A percentile compares a stretch with the other conserved stretches of the same genome.
Conservation (phyloP, 2,888 invertebrate species). For the Eupithecia centaureata region DNA sequence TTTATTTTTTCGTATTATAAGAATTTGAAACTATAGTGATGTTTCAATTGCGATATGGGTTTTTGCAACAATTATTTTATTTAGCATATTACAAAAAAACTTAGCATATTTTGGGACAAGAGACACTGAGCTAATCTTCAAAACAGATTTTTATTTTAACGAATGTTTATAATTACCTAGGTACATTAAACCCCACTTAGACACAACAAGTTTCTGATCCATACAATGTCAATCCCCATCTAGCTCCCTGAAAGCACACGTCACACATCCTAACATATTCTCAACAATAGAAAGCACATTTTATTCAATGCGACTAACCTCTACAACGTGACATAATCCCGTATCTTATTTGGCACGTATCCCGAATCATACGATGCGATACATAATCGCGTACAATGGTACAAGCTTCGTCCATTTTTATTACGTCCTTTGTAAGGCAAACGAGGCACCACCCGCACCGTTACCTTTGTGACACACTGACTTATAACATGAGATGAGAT, state of each 20-base stretch:
- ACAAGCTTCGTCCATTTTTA: conserved; percentile 56
- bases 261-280: conserved; percentile 5
- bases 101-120: too few relatives aligned
- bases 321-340: conserved; percentile 19
- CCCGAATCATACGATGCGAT: conserved; percentile 29
- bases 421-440: conserved; percentile 67
- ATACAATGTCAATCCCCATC: neutral
- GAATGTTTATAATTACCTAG: neutral
- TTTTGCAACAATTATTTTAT: too few relatives aligned
- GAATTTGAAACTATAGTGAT: too few relatives aligned
- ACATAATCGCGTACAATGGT: conserved; percentile 35
- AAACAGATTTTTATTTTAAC: too few relatives aligned
- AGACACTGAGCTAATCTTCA: too few relatives aligned
- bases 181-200: neutral
- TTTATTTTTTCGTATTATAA: too few relatives aligned
- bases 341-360: conserved; percentile 30
- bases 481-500: conserved; percentile 39
- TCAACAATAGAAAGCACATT: conserved; percentile 15
- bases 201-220: neutral
- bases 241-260: neutral
- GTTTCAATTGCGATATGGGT: too few relatives aligned
- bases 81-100: too few relatives aligned
- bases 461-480: conserved; percentile 40
- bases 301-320: conserved; percentile 17
- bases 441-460: conserved; percentile 52